Conservation (phyloP, 1,140 invertebrate genomes). For the Ceratina japonica region DNA sequence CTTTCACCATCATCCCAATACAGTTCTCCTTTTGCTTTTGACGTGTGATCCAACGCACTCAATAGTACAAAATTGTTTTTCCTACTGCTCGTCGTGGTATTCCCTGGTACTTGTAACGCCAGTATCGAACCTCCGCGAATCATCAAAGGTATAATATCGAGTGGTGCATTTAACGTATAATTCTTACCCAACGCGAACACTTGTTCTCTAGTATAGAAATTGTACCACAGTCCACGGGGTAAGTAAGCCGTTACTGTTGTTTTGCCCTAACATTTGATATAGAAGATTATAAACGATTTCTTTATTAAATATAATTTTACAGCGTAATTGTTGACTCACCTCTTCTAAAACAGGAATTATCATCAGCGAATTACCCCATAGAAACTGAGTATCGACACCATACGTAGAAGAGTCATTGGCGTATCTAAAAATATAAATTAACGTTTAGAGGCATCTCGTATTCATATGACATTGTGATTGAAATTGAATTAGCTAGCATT, state of each 20-base stretch:
- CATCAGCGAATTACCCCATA: slow-evolving; percentile 88
- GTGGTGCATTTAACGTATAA: slow-evolving; percentile 80
- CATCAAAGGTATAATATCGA: slow-evolving; percentile 84
- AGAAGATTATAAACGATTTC: background rate
- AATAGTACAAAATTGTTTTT: slow-evolving; percentile 82
- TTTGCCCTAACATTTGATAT: slow-evolving; percentile 65
- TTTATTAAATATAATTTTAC: background rate
- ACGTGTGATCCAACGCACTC: slow-evolving; percentile 79
- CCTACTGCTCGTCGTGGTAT: slow-evolving; percentile 83
- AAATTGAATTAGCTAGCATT: too few species aligned
- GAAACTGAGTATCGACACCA: slow-evolving; percentile 88
- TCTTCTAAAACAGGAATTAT: slow-evolving; percentile 87
- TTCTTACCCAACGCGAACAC: slow-evolving; percentile 79
- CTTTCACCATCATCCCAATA: slow-evolving; percentile 90
- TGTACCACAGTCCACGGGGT: slow-evolving; percentile 87
- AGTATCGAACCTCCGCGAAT: slow-evolving; percentile 87
- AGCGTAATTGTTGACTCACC: slow-evolving; percentile 70
- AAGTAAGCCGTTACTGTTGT: slow-evolving; percentile 83
- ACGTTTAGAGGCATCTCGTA: background rate
- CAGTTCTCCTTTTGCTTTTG: slow-evolving; percentile 81
- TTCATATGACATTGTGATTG: too few species aligned
- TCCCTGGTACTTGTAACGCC: slow-evolving; percentile 83
- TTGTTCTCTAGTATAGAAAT: slow-evolving; percentile 80
- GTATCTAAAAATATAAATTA: slow-evolving; percentile 80
- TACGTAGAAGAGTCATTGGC: slow-evolving; percentile 84